Evolutionary conservation across 2,113 vertebrate species (phyloP).

Genomic region (Caloenas nicobarica): DNA sequence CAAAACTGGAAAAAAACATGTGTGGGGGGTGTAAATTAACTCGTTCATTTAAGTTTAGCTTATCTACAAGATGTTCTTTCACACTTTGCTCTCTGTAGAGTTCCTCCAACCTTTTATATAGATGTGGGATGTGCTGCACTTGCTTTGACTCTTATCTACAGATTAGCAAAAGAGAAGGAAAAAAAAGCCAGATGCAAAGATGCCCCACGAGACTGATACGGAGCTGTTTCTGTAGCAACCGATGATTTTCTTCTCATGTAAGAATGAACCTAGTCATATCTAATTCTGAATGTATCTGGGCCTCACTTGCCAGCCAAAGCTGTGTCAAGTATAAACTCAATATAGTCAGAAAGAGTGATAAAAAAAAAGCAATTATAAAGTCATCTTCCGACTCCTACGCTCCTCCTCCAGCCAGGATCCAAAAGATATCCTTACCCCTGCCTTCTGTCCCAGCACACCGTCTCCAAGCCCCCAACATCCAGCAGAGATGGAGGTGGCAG

Average conservation of each 20-base stretch:
- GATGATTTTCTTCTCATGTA: constrained; percentile 56
- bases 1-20: constrained; percentile 7
- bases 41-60: constrained; percentile 68
- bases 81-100: constrained; percentile 50
- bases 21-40: constrained; percentile 48
- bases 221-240: constrained; percentile 67
- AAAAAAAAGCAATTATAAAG: constrained; percentile 58
- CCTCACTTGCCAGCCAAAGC: constrained; percentile 58
- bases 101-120: constrained; percentile 49
- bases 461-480: neutral
- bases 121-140: constrained; percentile 60
- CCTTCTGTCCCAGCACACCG: neutral
- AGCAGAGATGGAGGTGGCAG: neutral
- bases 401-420: neutral
- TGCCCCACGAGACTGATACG: constrained; percentile 56
- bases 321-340: constrained; percentile 56
- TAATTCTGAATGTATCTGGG: constrained; percentile 57
- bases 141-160: constrained; percentile 61
- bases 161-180: constrained; percentile 63
- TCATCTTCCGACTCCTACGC: constrained; percentile 11
- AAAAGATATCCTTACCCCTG: neutral
- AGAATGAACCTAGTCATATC: constrained; percentile 51
- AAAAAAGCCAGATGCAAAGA: constrained; percentile 59
- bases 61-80: constrained; percentile 61
- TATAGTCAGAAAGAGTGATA: constrained; percentile 39